Evolutionary conservation across 2,113 vertebrate species (phyloP).

Genomic region (Mola mola): DNA sequence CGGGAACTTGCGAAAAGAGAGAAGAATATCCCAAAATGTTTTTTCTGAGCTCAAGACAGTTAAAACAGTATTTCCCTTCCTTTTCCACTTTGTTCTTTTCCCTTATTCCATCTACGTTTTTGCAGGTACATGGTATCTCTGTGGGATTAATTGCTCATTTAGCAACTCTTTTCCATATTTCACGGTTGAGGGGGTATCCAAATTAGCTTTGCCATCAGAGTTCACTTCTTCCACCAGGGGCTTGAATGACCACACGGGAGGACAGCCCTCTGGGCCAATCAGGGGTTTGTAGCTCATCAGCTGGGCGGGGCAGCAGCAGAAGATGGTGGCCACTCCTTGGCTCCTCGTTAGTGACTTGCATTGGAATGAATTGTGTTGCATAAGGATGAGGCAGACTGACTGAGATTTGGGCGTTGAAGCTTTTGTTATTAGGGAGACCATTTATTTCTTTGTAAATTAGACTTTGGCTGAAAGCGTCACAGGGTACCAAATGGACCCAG

Average conservation of each 20-base stretch:
- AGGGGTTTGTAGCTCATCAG: constrained; percentile 27
- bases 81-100: constrained; percentile 27
- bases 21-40: constrained; percentile 23
- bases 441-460: constrained; percentile 78
- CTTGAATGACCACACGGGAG: constrained; percentile 65
- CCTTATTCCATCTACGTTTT: constrained; percentile 53
- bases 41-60: constrained; percentile 25
- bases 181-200: constrained; percentile 76
- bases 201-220: constrained; percentile 78
- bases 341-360: constrained; percentile 17
- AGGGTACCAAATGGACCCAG: constrained; percentile 75
- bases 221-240: constrained; percentile 72
- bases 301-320: constrained; percentile 43
- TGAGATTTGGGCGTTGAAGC: constrained; percentile 46
- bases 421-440: constrained; percentile 71
- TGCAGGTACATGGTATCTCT: constrained; percentile 71
- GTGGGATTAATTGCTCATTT: constrained; percentile 80
- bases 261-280: constrained; percentile 58
- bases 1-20: constrained; percentile 50
- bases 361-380: constrained; percentile 44
- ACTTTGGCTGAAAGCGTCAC: constrained; percentile 73
- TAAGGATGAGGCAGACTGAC: constrained; percentile 45
- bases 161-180: constrained; percentile 78
- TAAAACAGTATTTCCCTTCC: constrained; percentile 34
- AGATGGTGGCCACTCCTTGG: constrained; percentile 25